A percentile compares a stretch with the other conserved stretches of the same genome.
These are phyloP conservation scores for Botrylloides violaceus DNA, from an alignment of 23 tunicate genomes.

Conservation along the genomic window DNA sequence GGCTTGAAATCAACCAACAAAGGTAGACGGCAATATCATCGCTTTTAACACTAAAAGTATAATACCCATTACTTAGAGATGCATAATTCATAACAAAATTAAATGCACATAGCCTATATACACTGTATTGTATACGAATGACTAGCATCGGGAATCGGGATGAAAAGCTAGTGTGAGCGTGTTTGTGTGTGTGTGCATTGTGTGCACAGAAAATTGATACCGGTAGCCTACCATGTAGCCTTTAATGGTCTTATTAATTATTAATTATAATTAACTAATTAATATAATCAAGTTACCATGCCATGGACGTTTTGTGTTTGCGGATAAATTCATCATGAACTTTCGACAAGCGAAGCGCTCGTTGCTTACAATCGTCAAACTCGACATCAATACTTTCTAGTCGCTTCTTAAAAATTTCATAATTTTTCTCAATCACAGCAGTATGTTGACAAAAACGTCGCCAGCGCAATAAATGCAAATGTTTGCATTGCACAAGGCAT, in stretches of 20 bases:
- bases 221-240: no score
- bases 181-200: no score
- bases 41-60: slow-evolving; percentile 33
- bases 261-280: not conserved
- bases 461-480: slow-evolving; percentile 83
- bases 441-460: slow-evolving; percentile 79
- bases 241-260: no score
- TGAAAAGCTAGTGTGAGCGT: no score
- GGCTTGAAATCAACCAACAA: slow-evolving; percentile 70
- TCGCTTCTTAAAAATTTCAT: slow-evolving; percentile 34
- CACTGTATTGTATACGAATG: no score
- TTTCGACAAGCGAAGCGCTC: slow-evolving; percentile 48
- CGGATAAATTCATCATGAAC: slow-evolving; percentile 43
- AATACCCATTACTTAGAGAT: not conserved
- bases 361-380: slow-evolving; percentile 46
- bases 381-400: slow-evolving; percentile 51
- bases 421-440: slow-evolving; percentile 63
- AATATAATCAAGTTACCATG: slow-evolving; percentile 20
- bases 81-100: no score
- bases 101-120: no score
- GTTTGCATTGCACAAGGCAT: slow-evolving; percentile 78
- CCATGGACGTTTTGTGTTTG: slow-evolving; percentile 25
- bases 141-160: no score
- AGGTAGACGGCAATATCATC: slow-evolving; percentile 60
- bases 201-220: no score